Evolutionary conservation across 2,888 invertebrate species (phyloP).

Genomic region (Alitta virens): DNA sequence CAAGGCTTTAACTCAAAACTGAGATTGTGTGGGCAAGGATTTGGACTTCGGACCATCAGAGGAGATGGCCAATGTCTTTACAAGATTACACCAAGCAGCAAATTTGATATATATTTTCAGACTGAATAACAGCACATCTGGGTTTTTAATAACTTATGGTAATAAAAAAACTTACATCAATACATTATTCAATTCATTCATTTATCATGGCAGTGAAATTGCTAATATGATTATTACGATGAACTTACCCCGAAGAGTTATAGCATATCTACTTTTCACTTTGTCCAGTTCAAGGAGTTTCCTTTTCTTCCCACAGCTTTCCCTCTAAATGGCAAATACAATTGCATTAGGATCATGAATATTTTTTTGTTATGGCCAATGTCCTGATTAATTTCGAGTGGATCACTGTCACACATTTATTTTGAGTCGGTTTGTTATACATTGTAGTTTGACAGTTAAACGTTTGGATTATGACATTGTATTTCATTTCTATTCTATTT

Average conservation of each 20-base stretch:
- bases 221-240: not conserved
- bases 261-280: constrained; percentile 28
- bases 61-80: too few relatives aligned
- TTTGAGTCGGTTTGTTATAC: too few relatives aligned
- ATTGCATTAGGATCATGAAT: too few relatives aligned
- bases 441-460: too few relatives aligned
- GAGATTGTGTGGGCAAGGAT: not conserved
- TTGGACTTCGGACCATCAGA: too few relatives aligned
- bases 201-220: not conserved
- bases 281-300: constrained; percentile 23
- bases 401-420: too few relatives aligned
- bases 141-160: not conserved
- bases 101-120: not conserved
- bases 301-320: constrained; percentile 30
- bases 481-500: too few relatives aligned
- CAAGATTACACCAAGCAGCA: too few relatives aligned
- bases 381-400: not conserved
- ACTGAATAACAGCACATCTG: not conserved
- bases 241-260: constrained; percentile 36
- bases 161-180: not conserved
- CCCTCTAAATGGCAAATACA: too few relatives aligned
- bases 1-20: not conserved
- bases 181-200: not conserved
- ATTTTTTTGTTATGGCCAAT: too few relatives aligned
- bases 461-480: too few relatives aligned